Conservation (phyloP, 2,888 invertebrate species). For the Melieria crassipennis region DNA sequence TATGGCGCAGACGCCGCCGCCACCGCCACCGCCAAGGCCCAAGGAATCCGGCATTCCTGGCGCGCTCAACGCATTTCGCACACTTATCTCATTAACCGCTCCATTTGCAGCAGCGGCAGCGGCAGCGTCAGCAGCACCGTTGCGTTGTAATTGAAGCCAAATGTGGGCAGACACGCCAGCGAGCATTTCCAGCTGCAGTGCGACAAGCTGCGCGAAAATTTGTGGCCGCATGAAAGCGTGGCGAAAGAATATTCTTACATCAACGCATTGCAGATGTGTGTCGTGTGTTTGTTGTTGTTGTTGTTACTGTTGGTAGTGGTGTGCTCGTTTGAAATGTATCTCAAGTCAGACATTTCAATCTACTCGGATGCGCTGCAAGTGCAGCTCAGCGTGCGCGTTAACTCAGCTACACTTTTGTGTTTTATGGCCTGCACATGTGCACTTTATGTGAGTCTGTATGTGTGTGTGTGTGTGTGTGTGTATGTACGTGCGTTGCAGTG, state of each 20-base stretch:
- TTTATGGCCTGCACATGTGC: conserved; percentile 21
- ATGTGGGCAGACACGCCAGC: neutral
- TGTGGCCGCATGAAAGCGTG: too few relatives aligned
- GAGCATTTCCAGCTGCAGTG: neutral
- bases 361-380: too few relatives aligned
- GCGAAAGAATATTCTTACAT: too few relatives aligned
- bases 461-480: neutral
- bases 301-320: too few relatives aligned
- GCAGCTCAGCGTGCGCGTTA: too few relatives aligned
- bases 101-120: conserved; percentile 10
- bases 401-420: neutral
- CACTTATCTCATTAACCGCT: conserved; percentile 17
- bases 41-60: neutral
- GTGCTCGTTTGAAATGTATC: too few relatives aligned
- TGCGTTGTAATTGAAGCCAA: conserved; percentile 22
- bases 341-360: too few relatives aligned
- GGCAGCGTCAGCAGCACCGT: conserved; percentile 8
- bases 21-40: too few relatives aligned
- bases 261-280: too few relatives aligned
- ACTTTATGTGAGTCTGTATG: neutral
- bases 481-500: neutral
- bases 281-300: too few relatives aligned
- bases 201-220: too few relatives aligned
- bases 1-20: too few relatives aligned
- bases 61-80: neutral